A percentile compares a stretch with the other conserved stretches of the same genome.
phyloP scores from a whole-genome alignment of 2,888 invertebrate species.

The Apamea monoglypha region DNA sequence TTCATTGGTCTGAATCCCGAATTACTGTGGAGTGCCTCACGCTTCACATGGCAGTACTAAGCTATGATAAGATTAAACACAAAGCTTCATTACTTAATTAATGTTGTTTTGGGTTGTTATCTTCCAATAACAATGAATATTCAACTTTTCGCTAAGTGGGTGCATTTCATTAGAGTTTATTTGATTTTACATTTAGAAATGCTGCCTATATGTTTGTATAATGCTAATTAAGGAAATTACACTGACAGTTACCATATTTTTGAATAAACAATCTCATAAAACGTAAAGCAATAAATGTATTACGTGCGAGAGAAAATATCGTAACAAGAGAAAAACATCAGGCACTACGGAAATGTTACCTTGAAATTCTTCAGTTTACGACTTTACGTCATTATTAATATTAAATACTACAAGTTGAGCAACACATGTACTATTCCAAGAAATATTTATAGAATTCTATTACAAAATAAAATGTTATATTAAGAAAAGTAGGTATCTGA shows the following conservation, averaged over 20 bases:
- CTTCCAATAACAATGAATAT: neutral
- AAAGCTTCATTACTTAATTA: slow-evolving; percentile 3
- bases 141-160: neutral
- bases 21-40: slow-evolving; percentile 14
- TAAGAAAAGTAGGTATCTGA: neutral
- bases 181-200: neutral
- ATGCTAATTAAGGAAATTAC: neutral
- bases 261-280: neutral
- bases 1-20: neutral
- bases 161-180: neutral
- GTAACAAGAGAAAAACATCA: slow-evolving; percentile 52
- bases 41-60: slow-evolving; percentile 32
- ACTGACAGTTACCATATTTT: neutral
- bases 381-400: slow-evolving; percentile 36
- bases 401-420: slow-evolving; percentile 20
- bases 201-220: neutral
- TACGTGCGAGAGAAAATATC: neutral
- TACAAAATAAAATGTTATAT: neutral
- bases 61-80: slow-evolving; percentile 38
- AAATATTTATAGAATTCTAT: slow-evolving; percentile 13
- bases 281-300: slow-evolving; percentile 23
- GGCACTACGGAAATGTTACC: slow-evolving; percentile 47
- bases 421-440: neutral
- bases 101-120: neutral
- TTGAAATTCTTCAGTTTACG: slow-evolving; percentile 47